phyloP scores from a whole-genome alignment of 2,113 vertebrate species.

The Glaucomys volans region DNA sequence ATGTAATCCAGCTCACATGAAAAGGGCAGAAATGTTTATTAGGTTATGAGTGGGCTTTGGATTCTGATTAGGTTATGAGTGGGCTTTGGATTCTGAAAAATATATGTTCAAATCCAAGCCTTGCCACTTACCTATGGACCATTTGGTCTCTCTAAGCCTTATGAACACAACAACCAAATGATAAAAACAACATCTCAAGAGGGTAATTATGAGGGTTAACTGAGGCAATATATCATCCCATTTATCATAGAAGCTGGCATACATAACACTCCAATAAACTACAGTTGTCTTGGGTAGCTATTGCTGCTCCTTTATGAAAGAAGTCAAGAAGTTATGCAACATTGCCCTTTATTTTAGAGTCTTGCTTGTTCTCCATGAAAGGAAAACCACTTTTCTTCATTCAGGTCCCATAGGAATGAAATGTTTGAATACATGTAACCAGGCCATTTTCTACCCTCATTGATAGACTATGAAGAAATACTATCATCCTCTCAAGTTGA shows the following conservation, averaged over 20 bases:
- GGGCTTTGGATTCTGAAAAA: conserved; percentile 3
- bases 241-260: background rate
- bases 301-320: background rate
- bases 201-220: background rate
- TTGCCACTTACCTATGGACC: background rate
- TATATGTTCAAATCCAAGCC: background rate
- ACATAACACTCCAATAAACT: background rate
- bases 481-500: background rate
- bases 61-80: conserved; percentile 5
- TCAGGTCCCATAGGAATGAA: background rate
- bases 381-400: background rate
- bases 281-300: background rate
- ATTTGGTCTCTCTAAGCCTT: background rate
- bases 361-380: background rate
- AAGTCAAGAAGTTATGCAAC: background rate
- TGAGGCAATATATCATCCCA: background rate
- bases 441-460: background rate
- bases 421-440: background rate
- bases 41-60: background rate
- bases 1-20: conserved; percentile 10
- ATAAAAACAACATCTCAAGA: background rate
- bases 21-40: background rate
- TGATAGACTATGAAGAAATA: conserved; percentile 1
- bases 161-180: background rate
- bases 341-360: background rate